Evolutionary conservation across 2,888 invertebrate species (phyloP).

Genomic region (Apamea anceps): DNA sequence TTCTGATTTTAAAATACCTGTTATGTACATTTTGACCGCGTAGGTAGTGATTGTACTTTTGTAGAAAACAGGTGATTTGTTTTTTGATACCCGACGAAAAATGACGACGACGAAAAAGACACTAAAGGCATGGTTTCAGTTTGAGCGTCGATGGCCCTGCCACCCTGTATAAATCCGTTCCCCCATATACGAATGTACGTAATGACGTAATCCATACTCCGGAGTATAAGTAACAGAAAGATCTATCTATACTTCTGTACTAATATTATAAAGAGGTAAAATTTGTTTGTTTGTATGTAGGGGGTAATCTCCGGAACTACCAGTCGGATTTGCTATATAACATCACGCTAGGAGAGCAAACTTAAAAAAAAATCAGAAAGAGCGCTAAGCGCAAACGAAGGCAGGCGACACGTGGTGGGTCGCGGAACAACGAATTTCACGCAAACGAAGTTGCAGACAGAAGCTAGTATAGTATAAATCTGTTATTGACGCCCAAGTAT

Average conservation of each 20-base stretch:
- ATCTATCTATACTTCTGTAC: slow-evolving; percentile 13
- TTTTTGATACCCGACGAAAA: background rate
- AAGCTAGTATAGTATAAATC: slow-evolving; percentile 26
- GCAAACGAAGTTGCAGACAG: no score
- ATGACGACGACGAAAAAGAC: no score
- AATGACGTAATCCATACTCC: slow-evolving; percentile 25
- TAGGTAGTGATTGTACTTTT: background rate
- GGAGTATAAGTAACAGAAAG: slow-evolving; percentile 8
- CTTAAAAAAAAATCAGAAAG: no score
- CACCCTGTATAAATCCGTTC: background rate
- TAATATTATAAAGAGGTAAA: no score
- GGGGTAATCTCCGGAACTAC: no score
- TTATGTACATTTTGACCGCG: background rate
- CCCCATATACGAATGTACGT: background rate
- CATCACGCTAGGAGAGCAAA: no score
- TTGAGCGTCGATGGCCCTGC: background rate
- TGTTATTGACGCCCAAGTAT: slow-evolving; percentile 33
- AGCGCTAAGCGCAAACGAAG: no score
- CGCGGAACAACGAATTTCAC: no score
- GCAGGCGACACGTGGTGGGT: no score
- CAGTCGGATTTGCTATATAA: no score
- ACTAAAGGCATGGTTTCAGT: background rate
- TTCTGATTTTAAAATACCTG: background rate
- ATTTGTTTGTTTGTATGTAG: no score
- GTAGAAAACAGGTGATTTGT: background rate